Evolutionary conservation across 2,113 vertebrate genomes (phyloP).

Genomic region (Brachypteracias leptosomus): DNA sequence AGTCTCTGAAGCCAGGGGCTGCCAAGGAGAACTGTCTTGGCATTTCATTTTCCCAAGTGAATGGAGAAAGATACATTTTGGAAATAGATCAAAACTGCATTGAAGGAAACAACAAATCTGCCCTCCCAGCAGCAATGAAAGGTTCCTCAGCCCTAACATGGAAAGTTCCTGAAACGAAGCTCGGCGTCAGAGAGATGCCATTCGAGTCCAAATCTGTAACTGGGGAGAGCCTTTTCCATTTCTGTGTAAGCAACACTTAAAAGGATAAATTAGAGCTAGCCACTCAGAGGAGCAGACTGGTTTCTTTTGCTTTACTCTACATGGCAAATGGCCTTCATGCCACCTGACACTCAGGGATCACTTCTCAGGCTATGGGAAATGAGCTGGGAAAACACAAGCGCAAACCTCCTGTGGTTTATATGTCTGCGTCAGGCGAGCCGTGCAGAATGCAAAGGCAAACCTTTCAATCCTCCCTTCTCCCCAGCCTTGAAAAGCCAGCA

Average conservation of each 20-base stretch:
- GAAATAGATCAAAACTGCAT: not conserved
- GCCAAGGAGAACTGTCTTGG: not conserved
- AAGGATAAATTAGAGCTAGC: not conserved
- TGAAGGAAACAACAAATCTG: not conserved
- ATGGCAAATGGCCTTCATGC: constrained; percentile 25
- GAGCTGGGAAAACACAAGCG: constrained; percentile 59
- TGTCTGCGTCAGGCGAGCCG: constrained; percentile 38
- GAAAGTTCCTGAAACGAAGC: not conserved
- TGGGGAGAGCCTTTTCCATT: not conserved
- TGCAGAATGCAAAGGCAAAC: constrained; percentile 62
- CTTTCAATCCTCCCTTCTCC: constrained; percentile 42
- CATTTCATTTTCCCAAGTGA: not conserved
- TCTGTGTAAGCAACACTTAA: constrained; percentile 16
- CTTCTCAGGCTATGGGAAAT: constrained; percentile 61
- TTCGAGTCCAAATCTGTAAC: not conserved
- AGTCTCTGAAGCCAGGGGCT: not conserved
- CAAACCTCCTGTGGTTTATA: constrained; percentile 63
- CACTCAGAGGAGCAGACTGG: not conserved
- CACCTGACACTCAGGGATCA: constrained; percentile 58
- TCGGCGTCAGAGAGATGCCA: not conserved
- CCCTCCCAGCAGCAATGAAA: not conserved
- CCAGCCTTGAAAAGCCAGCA: constrained; percentile 52
- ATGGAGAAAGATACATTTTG: not conserved
- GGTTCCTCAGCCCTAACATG: not conserved
- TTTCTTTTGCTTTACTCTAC: constrained; percentile 24